A percentile compares a stretch with the other conserved stretches of the same genome.
phyloP scores from a whole-genome alignment of 2,888 invertebrate species.

The Sisyra nigra region DNA sequence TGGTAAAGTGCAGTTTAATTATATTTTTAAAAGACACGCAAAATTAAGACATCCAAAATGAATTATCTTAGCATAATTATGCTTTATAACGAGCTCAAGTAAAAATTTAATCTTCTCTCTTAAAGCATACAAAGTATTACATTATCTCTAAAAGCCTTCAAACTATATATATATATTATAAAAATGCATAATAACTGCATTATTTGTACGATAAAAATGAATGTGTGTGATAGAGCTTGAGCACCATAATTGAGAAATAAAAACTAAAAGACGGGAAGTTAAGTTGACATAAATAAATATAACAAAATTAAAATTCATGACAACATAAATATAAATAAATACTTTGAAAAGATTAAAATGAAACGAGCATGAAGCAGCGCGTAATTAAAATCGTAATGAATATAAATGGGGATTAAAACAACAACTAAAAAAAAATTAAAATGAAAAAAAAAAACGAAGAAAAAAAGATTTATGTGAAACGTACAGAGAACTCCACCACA shows the following conservation, averaged over 20 bases:
- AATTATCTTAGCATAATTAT: too few species aligned
- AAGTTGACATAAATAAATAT: slow-evolving; percentile 15
- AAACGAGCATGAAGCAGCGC: slow-evolving; percentile 19
- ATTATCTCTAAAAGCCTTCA: background rate
- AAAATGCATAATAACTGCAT: too few species aligned
- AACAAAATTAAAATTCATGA: slow-evolving; percentile 23
- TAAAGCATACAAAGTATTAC: too few species aligned
- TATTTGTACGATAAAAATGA: too few species aligned
- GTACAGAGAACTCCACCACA: background rate
- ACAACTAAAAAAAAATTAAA: slow-evolving; percentile 2
- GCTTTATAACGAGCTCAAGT: too few species aligned
- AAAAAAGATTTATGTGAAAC: slow-evolving; percentile 1
- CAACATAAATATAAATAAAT: slow-evolving; percentile 25
- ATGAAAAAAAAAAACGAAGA: background rate
- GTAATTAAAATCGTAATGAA: slow-evolving; percentile 24
- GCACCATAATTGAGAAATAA: background rate
- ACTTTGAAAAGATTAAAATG: slow-evolving; percentile 15
- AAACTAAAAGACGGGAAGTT: slow-evolving; percentile 10
- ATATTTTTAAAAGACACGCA: too few species aligned
- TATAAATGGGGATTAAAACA: slow-evolving; percentile 20
- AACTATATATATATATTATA: too few species aligned
- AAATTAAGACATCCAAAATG: too few species aligned
- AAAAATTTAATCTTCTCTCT: too few species aligned
- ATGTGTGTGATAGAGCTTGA: too few species aligned
- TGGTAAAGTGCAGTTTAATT: too few species aligned